Conservation (phyloP, 1,140 invertebrate species). For the Archivesica marissinica region DNA sequence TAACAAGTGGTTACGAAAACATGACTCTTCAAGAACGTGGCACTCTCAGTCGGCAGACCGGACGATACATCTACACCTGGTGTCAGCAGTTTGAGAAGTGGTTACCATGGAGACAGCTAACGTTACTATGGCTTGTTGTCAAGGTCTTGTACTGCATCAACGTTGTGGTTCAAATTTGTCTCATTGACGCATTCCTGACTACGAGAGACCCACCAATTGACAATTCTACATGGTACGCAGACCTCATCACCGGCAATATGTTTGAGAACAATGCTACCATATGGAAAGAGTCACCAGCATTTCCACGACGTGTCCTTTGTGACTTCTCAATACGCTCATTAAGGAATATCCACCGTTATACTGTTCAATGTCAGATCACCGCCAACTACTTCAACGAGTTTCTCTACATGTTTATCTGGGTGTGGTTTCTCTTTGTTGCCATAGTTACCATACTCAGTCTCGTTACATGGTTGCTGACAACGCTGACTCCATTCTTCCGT, state of each 20-base stretch:
- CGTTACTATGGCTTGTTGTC: conserved; percentile 26
- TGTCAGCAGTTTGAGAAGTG: conserved; percentile 25
- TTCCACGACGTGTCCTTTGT: conserved; percentile 32
- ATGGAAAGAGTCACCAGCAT: conserved; percentile 22
- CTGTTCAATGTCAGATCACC: conserved; percentile 24
- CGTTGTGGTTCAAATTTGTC: not conserved
- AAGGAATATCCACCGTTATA: not conserved
- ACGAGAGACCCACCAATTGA: not conserved
- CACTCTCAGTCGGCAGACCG: conserved; percentile 5
- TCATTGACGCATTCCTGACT: not conserved
- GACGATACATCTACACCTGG: conserved; percentile 35
- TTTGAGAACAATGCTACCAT: conserved; percentile 31
- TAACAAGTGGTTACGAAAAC: conserved; percentile 24
- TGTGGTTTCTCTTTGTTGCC: conserved; percentile 57
- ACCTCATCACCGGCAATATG: conserved; percentile 10
- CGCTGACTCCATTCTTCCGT: conserved; percentile 35
- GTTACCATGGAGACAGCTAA: conserved; percentile 40
- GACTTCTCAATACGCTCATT: not conserved
- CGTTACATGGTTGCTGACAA: conserved; percentile 8
- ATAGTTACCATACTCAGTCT: conserved; percentile 22
- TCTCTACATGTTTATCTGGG: conserved; percentile 46
- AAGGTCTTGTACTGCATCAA: conserved; percentile 40
- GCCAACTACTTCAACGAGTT: conserved; percentile 43
- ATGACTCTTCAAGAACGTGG: conserved; percentile 15
- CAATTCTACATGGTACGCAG: conserved; percentile 21